phyloP scores from a whole-genome alignment of 2,888 invertebrate species.

The Euclidia mi region DNA sequence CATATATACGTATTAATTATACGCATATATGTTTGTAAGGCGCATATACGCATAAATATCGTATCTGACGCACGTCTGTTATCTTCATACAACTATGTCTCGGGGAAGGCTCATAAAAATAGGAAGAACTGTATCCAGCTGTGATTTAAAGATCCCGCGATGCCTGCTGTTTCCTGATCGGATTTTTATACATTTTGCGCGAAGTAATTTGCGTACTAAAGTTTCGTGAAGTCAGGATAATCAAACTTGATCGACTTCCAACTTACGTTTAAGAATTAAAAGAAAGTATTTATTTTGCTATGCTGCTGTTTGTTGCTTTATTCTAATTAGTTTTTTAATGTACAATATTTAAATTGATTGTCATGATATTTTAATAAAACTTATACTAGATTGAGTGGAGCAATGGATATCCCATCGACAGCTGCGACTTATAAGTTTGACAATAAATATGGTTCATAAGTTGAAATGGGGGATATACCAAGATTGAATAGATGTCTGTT shows the following conservation, averaged over 20 bases:
- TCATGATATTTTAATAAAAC: no score
- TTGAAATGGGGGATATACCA: background rate
- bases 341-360: no score
- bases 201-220: constrained; percentile 37
- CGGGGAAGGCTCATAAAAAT: constrained; percentile 56
- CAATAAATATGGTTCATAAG: background rate
- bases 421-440: no score
- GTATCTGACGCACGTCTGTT: constrained; percentile 35
- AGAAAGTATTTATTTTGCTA: constrained; percentile 6
- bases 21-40: no score
- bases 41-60: no score
- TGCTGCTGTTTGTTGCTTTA: background rate
- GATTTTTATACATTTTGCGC: constrained; percentile 52
- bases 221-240: constrained; percentile 32
- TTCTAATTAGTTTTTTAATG: background rate
- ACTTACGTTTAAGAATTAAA: constrained; percentile 8
- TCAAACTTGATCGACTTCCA: constrained; percentile 41
- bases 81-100: constrained; percentile 55
- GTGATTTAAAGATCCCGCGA: constrained; percentile 55
- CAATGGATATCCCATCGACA: no score
- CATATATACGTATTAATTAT: constrained; percentile 4
- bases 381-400: no score
- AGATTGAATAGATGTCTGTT: constrained; percentile 8
- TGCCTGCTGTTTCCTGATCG: constrained; percentile 43
- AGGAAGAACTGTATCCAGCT: constrained; percentile 47